Conservation (phyloP, 1,140 invertebrate genomes). For the Oryzaephilus surinamensis region DNA sequence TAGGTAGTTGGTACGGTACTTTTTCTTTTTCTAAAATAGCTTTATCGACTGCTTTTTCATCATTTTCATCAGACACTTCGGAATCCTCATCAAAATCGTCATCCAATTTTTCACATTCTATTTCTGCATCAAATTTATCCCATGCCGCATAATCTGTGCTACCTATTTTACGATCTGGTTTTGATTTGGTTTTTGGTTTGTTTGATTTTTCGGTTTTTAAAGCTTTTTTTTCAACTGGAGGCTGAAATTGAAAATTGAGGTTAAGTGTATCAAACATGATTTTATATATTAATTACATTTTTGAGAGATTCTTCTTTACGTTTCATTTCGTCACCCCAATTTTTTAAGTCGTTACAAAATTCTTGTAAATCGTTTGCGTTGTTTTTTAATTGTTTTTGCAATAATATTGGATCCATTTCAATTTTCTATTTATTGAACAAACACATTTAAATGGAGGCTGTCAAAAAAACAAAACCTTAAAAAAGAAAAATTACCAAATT, state of each 20-base stretch:
- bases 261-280: neutral
- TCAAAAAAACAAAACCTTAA: too few species aligned
- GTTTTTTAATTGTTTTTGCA: conserved; percentile 59
- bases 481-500: too few species aligned
- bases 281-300: conserved; percentile 5
- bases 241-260: conserved; percentile 4
- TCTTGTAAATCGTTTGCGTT: conserved; percentile 63
- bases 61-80: conserved; percentile 37
- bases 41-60: conserved; percentile 42
- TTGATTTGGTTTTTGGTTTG: conserved; percentile 33
- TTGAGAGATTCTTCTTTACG: conserved; percentile 58
- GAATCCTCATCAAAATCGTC: conserved; percentile 40
- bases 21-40: conserved; percentile 49
- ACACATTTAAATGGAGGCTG: too few species aligned
- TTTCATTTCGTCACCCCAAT: conserved; percentile 79
- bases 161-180: conserved; percentile 37
- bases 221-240: conserved; percentile 44
- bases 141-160: conserved; percentile 59
- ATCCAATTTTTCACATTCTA: conserved; percentile 59
- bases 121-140: conserved; percentile 75
- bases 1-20: conserved; percentile 31
- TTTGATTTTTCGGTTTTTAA: conserved; percentile 38
- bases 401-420: conserved; percentile 40
- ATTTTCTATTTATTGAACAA: conserved; percentile 2
- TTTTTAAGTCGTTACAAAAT: conserved; percentile 65